Evolutionary conservation across 2,888 invertebrate genomes (phyloP), one percentile per base, ranked within the genome.

Genomic region (Cylloceria caligata): DNA sequence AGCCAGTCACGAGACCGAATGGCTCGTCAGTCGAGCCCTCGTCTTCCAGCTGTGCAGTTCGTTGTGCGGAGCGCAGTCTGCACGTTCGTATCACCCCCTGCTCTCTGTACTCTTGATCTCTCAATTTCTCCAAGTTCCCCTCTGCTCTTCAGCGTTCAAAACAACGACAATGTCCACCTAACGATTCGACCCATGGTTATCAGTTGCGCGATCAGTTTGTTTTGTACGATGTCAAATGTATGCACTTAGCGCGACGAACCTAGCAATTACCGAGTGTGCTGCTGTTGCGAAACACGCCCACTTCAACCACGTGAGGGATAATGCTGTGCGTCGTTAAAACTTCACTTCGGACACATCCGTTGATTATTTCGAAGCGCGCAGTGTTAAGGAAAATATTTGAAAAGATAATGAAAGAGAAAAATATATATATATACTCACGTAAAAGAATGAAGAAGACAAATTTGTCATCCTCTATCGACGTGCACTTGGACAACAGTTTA

Each of bases 21-120:
- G 72, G 79, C 79, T 68, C 77, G 81, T 78, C 85, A 79, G 67
- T 80, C 81, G 80, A 78, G 81, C 79, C 82, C 55, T 75, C 75
- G 82, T 69, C 36, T 79, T 82, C 79, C 45, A 75, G 74, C 67
- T 55, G 79, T 74, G 69, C 55, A 39, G 67, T 30, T 82, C 71
- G 82, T n/a, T 7, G 36, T 36, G 7, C 60, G 42, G 60, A 47
- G 16, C 24, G 16, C 42, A 9, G 16, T 47, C 30, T 30, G 42
- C 27, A 9, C 52, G 36, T 36, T 39, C 24, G 3, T 30, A 6
- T 2, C 55, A 30, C 1, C 21, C 1, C 13, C 30, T 13, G 9
- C 27, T 39, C 13, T 27, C n/a, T n/a, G n/a, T n/a, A n/a, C n/a
- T n/a, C n/a, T n/a, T n/a, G n/a, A n/a, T n/a, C n/a, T n/a, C n/a